Percentiles rank a stretch among this genome's conserved stretches.
Evolutionary conservation across 2,113 vertebrate genomes (phyloP).

Genomic region (Hyla sarda): DNA sequence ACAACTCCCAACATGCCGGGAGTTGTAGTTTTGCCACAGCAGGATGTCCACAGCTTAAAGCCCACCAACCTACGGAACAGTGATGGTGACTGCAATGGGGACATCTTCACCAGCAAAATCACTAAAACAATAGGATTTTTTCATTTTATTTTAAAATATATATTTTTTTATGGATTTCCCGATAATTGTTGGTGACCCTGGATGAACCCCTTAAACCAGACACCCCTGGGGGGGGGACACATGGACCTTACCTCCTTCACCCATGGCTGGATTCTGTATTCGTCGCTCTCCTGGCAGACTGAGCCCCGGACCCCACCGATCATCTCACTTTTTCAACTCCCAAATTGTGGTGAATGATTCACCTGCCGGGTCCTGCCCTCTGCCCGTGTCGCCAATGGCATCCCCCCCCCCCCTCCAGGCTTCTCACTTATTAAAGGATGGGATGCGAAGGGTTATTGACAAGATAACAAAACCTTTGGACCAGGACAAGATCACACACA

Average conservation of each 20-base stretch:
- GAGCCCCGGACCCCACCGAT: background rate
- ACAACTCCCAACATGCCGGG: too few species aligned
- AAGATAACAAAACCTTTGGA: slow-evolving; percentile 30
- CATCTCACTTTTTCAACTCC: slow-evolving; percentile 24
- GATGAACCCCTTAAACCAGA: too few species aligned
- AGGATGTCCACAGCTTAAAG: too few species aligned
- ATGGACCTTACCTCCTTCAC: background rate
- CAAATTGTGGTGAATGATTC: slow-evolving; percentile 38
- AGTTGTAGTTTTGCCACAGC: too few species aligned
- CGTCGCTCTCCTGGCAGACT: background rate
- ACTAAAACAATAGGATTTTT: too few species aligned
- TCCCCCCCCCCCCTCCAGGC: too few species aligned
- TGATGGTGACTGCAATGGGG: too few species aligned
- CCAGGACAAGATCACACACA: background rate
- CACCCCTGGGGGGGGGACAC: background rate
- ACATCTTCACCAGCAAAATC: too few species aligned
- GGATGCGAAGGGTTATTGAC: background rate
- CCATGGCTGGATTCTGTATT: background rate
- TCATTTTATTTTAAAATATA: too few species aligned
- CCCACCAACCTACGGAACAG: too few species aligned
- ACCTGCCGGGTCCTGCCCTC: background rate
- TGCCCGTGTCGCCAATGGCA: background rate
- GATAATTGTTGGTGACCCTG: too few species aligned
- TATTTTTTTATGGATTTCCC: too few species aligned
- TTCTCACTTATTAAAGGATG: background rate